A percentile compares a stretch with the other conserved stretches of the same genome.
Conservation (phyloP, 2,888 invertebrate genomes). For the Hecatera dysodea region DNA sequence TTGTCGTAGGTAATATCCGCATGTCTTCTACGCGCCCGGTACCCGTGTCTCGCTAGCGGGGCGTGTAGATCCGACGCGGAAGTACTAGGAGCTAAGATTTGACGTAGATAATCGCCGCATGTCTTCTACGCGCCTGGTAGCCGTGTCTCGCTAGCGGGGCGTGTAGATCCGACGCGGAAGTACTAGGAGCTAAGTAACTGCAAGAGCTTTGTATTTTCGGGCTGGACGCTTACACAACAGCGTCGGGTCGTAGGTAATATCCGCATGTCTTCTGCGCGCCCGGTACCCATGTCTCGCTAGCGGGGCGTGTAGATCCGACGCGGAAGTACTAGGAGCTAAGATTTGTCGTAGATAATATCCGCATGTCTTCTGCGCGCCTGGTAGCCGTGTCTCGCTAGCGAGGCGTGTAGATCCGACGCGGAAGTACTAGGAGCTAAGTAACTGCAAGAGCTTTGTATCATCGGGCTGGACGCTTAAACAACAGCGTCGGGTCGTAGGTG, state of each 20-base stretch:
- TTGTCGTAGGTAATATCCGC: slow-evolving; percentile 71
- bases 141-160: slow-evolving; percentile 82
- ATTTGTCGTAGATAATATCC: slow-evolving; percentile 82
- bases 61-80: slow-evolving; percentile 72
- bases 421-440: background rate
- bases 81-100: background rate
- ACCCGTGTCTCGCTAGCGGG: slow-evolving; percentile 74
- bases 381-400: too few species aligned
- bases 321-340: background rate
- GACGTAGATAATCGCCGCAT: slow-evolving; percentile 79
- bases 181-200: too few species aligned
- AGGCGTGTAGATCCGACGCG: slow-evolving; percentile 60
- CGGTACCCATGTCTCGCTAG: slow-evolving; percentile 93
- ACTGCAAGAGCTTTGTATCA: background rate
- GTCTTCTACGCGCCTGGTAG: too few species aligned
- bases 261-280: slow-evolving; percentile 91
- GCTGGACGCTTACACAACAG: slow-evolving; percentile 60
- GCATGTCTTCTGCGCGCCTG: slow-evolving; percentile 92
- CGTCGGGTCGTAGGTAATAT: slow-evolving; percentile 81
- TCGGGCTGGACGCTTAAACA: slow-evolving; percentile 67
- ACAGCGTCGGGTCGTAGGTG: slow-evolving; percentile 76
- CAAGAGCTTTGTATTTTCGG: background rate
- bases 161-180: slow-evolving; percentile 14
- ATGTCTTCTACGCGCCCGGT: too few species aligned
- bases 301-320: too few species aligned